Evolutionary conservation across 2,888 invertebrate genomes (phyloP).

Genomic region (Pollenia angustigena): DNA sequence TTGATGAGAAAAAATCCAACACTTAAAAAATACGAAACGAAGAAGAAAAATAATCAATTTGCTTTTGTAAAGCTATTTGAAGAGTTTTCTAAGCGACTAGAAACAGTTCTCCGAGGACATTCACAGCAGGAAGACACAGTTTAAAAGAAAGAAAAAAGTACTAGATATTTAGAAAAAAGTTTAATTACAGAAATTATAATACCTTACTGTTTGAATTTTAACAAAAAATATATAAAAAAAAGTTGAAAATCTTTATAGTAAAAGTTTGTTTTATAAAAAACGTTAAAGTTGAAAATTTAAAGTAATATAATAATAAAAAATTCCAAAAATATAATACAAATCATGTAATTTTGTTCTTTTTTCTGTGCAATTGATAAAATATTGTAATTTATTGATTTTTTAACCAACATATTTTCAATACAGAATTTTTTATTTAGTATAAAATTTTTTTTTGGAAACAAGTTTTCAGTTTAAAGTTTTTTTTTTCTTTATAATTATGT

Average conservation of each 20-base stretch:
- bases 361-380: slow-evolving; percentile 48
- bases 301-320: slow-evolving; percentile 17
- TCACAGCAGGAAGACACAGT: slow-evolving; percentile 69
- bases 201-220: slow-evolving; percentile 19
- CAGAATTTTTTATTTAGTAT: slow-evolving; percentile 46
- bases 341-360: slow-evolving; percentile 43
- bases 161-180: slow-evolving; percentile 53
- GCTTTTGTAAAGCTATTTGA: slow-evolving; percentile 71
- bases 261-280: slow-evolving; percentile 30
- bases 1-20: slow-evolving; percentile 47
- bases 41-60: slow-evolving; percentile 62
- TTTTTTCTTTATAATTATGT: slow-evolving; percentile 7
- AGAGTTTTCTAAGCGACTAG: slow-evolving; percentile 66
- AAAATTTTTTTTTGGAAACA: slow-evolving; percentile 9
- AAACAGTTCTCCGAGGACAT: slow-evolving; percentile 73
- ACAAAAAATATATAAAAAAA: slow-evolving; percentile 13
- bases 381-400: slow-evolving; percentile 67
- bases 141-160: slow-evolving; percentile 53
- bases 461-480: not conserved
- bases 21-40: slow-evolving; percentile 34
- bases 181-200: slow-evolving; percentile 45
- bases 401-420: slow-evolving; percentile 57
- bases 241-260: not conserved
- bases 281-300: slow-evolving; percentile 1
- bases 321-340: not conserved